A percentile compares a stretch with the other conserved stretches of the same genome.
Evolutionary conservation across 2,797 vertebrate genomes (phyloP).

Genomic region (Sebastes oblongus): DNA sequence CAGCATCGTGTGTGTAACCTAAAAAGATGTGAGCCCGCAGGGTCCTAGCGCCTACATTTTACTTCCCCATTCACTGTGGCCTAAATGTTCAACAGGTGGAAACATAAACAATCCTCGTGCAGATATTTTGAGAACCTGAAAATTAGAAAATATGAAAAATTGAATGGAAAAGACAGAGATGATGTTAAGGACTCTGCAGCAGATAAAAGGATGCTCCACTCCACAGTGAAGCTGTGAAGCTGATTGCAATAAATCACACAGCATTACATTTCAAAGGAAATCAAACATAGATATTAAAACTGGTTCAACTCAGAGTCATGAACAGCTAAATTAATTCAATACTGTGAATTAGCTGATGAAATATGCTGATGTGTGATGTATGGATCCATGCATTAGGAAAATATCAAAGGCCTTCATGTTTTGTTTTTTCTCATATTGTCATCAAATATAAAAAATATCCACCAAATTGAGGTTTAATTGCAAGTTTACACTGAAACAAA

Average conservation of each 20-base stretch:
- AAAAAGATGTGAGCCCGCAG: neutral
- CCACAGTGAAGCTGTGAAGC: neutral
- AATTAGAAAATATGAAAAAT: neutral
- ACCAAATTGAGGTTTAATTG: neutral
- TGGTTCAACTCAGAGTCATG: no score
- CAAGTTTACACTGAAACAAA: neutral
- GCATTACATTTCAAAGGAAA: neutral
- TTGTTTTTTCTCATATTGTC: neutral
- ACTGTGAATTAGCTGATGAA: neutral
- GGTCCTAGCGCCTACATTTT: slow-evolving; percentile 15
- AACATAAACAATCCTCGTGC: neutral
- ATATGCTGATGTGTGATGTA: neutral
- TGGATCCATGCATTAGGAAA: neutral
- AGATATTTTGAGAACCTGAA: neutral
- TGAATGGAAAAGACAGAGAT: accelerated
- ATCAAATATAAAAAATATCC: neutral
- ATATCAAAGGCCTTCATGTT: neutral
- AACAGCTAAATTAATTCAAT: neutral
- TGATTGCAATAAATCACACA: neutral
- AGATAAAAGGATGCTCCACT: neutral
- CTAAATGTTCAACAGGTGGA: slow-evolving; percentile 52
- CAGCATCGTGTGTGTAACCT: slow-evolving; percentile 28
- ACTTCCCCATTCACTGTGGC: neutral
- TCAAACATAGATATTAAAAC: neutral
- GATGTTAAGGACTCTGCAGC: neutral